Evolutionary conservation across 1,140 invertebrate species (phyloP), one percentile per base, ranked within the genome.

Genomic region (Druon quercuslanigerum): DNA sequence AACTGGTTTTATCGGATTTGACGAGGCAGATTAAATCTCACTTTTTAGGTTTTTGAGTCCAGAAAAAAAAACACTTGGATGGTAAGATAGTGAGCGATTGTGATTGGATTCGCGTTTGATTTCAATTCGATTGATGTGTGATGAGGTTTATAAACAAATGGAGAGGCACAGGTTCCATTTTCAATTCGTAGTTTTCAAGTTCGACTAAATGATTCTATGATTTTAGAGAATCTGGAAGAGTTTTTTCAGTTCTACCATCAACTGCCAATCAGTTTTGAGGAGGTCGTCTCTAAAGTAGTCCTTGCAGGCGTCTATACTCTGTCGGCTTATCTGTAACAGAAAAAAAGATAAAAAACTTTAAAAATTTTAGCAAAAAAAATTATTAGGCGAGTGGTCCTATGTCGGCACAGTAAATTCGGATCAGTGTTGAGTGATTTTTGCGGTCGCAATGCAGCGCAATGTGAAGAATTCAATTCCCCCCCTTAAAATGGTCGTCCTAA

Each of bases 221-320:
- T 77, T 81, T 92, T 96, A 99, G 85, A 99, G 94, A 91, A 99
- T 99, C 91, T 99, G 94, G 93, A 99, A 99, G 79, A 96, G 92
- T 91, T 99, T 99, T 93, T 99, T 99, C 86, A 99, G 92, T 92
- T 99, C 98, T 56, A 99, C 96, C 95, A 99, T 99, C 56, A 99
- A 91, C 87, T 97, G 96, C 99, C 99, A 99, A 88, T 99, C 99
- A 72, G 95, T 94, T 91, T 99, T 99, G 81, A 95, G 90, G 73
- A 99, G 93, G 90, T 99, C 99, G 82, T 99, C 98, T 75, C 99
- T 94, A 94, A 99, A 99, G 92, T 99, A 99, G 80, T 99, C 96
- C 92, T 99, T 99, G 91, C 99, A 99, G 4, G 97, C 98, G 92
- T 99, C 98, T 85, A 99, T 99, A 56, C 98, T 99, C 84, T 98